Evolutionary conservation across 2,797 vertebrate genomes (phyloP).

Genomic region (Coendou prehensilis): DNA sequence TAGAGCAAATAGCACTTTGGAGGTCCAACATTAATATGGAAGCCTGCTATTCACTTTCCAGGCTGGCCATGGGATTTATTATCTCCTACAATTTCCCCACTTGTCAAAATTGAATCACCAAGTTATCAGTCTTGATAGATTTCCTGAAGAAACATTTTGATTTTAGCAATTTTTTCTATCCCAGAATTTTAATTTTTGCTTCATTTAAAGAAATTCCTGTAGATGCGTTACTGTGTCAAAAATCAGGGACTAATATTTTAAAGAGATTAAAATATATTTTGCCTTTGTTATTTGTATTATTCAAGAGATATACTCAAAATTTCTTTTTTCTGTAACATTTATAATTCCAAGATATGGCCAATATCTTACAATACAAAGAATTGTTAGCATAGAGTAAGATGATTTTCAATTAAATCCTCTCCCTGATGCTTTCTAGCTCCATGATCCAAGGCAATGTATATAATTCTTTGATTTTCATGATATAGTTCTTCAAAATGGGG

Average conservation of each 20-base stretch:
- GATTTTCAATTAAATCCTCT: neutral
- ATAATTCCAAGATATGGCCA: neutral
- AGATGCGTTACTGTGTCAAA: conserved; percentile 4
- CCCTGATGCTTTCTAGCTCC: neutral
- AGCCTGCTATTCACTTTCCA: neutral
- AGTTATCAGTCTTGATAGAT: neutral
- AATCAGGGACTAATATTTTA: neutral
- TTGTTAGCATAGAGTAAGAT: neutral
- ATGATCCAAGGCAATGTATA: neutral
- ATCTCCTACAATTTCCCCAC: conserved; percentile 1
- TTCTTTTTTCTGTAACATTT: neutral
- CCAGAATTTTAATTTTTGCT: neutral
- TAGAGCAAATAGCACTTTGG: neutral
- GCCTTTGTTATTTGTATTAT: neutral
- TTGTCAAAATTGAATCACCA: conserved; percentile 2
- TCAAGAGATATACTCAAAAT: neutral
- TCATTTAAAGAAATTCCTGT: neutral
- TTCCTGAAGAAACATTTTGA: conserved; percentile 11
- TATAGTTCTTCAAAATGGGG: neutral
- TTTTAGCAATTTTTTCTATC: neutral
- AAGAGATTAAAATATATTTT: conserved; percentile 38
- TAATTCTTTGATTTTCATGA: neutral
- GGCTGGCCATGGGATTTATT: neutral
- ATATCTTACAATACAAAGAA: neutral
- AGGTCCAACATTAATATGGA: neutral